Evolutionary conservation across 2,113 vertebrate species (phyloP).

Genomic region (Marmota flaviventris): DNA sequence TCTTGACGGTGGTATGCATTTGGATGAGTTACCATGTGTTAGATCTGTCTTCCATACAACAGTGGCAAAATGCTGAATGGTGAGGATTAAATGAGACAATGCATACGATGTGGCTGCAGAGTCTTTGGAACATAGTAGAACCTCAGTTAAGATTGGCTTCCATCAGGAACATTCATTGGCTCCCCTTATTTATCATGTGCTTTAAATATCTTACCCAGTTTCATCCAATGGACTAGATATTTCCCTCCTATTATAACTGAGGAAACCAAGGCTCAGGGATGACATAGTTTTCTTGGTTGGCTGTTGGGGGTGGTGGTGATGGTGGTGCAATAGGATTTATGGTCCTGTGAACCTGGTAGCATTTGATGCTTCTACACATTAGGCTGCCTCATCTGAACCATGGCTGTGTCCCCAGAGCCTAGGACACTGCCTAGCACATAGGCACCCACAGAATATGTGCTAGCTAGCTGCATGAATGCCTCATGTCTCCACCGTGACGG

Average conservation of each 20-base stretch:
- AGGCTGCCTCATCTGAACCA: neutral
- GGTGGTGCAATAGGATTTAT: accelerated
- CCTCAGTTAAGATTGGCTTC: neutral
- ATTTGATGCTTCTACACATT: accelerated
- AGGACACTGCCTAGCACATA: neutral
- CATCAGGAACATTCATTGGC: too few species aligned
- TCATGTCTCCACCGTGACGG: neutral
- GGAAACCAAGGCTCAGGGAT: neutral
- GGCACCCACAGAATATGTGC: neutral
- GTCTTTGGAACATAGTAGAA: accelerated
- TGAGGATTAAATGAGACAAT: neutral
- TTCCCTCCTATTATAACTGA: accelerated
- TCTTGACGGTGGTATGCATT: accelerated
- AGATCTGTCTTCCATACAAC: accelerated
- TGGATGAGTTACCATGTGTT: neutral
- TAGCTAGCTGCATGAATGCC: neutral
- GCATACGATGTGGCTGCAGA: accelerated
- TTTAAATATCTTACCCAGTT: neutral
- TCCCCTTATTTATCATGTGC: accelerated
- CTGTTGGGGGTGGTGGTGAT: too few species aligned
- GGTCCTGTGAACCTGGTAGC: neutral
- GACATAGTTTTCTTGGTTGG: accelerated
- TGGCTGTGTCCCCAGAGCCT: neutral
- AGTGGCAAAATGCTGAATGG: accelerated
- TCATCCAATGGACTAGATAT: accelerated